phyloP scores from a whole-genome alignment of 2,113 vertebrate genomes.

The Zosterops borbonicus region DNA sequence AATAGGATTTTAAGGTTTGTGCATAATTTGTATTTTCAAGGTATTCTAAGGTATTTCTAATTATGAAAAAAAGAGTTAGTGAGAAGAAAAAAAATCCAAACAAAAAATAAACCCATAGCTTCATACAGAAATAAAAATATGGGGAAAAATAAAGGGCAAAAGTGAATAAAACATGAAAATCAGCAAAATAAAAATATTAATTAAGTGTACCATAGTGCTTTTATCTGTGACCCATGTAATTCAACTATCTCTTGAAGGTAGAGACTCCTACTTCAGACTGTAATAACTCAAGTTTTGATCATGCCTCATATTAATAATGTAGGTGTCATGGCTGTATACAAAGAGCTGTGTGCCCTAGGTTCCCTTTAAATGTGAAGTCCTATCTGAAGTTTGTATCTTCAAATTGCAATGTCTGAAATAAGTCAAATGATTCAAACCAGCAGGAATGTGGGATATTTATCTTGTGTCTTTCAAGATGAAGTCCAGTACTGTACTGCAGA shows the following conservation, averaged over 20 bases:
- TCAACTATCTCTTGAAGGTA: background rate
- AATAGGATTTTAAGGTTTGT: background rate
- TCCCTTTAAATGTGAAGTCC: background rate
- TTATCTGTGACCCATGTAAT: background rate
- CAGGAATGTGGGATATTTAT: background rate
- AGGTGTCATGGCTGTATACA: background rate
- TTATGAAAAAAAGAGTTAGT: background rate
- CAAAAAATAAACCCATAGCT: background rate
- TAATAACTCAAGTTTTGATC: background rate
- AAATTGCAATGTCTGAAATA: background rate
- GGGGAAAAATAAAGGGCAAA: background rate
- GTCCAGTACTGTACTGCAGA: background rate
- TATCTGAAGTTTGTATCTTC: background rate
- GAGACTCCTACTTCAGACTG: background rate
- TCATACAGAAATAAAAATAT: background rate
- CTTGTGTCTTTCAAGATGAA: background rate
- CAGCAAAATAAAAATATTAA: background rate
- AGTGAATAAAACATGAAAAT: background rate
- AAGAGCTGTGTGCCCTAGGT: background rate
- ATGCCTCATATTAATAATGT: background rate
- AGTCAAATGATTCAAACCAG: background rate
- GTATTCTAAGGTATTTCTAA: background rate
- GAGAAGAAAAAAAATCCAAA: no score
- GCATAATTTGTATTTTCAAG: background rate
- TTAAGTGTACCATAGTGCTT: fast-evolving